These are phyloP conservation scores for Megaustenia siamemsis DNA, from an alignment of 2,888 invertebrate species.

Conservation along the genomic window DNA sequence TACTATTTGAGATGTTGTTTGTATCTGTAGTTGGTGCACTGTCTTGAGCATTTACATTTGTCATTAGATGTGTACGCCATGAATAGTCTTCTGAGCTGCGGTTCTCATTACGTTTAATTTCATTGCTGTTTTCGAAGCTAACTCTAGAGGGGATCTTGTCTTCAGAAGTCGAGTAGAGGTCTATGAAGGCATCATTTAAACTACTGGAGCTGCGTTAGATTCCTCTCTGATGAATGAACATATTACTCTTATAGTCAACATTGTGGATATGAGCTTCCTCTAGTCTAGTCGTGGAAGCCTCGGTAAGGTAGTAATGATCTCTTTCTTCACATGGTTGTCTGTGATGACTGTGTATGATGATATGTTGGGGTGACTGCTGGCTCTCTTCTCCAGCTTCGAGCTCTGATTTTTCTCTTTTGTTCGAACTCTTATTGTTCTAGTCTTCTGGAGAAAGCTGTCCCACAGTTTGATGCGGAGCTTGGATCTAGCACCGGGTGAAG, in stretches of 20 bases:
- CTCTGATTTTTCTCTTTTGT: constrained; percentile 7
- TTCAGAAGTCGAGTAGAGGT: not conserved
- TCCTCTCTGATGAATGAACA: not conserved
- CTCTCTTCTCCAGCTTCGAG: constrained; percentile 10
- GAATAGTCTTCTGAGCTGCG: not conserved
- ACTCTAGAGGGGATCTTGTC: not conserved
- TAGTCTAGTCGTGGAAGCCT: not conserved
- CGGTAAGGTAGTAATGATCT: not conserved
- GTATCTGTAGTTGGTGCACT: not conserved
- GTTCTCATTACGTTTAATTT: not conserved
- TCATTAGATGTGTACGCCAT: not conserved
- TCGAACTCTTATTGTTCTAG: constrained; percentile 36
- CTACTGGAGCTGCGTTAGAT: constrained; percentile 3
- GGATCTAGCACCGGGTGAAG: not conserved
- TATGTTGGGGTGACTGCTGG: constrained; percentile 42
- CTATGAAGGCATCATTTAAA: not conserved
- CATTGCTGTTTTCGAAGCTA: not conserved
- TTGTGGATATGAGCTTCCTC: not conserved
- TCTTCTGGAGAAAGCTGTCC: constrained; percentile 42
- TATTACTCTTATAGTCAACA: not conserved
- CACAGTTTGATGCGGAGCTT: constrained; percentile 38
- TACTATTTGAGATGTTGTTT: not conserved
- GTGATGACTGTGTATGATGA: not conserved
- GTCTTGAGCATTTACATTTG: not conserved
- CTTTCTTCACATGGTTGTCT: not conserved